Evolutionary conservation across 2,797 vertebrate species (phyloP).

Genomic region (Xenentodon cancila): DNA sequence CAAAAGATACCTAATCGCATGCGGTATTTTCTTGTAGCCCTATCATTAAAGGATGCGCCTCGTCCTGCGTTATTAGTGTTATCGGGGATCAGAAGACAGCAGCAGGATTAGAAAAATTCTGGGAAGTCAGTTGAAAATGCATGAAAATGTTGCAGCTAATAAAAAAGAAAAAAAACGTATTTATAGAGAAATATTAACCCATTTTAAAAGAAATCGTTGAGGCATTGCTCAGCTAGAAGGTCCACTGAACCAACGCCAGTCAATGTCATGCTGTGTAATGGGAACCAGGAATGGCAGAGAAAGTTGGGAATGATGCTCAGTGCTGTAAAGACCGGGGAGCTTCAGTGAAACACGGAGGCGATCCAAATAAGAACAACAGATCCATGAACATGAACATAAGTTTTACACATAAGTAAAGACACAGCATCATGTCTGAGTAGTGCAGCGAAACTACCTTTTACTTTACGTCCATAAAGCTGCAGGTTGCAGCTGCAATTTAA

Average conservation of each 20-base stretch:
- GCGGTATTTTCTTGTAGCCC: not conserved
- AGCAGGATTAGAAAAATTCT: conserved; percentile 1
- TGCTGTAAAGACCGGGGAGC: not conserved
- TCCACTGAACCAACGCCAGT: conserved; percentile 26
- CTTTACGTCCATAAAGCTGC: no score
- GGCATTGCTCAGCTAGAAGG: conserved; percentile 10
- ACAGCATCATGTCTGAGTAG: no score
- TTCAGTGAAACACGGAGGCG: not conserved
- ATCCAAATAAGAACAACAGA: no score
- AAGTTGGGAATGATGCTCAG: not conserved
- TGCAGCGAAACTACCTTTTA: no score
- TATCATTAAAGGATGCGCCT: conserved; percentile 15
- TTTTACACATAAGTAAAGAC: no score
- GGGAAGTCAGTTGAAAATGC: not conserved
- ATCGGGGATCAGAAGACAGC: not conserved
- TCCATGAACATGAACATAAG: no score
- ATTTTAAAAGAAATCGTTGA: conserved; percentile 1
- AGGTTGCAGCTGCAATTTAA: no score
- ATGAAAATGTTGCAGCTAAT: conserved; percentile 10
- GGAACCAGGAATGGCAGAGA: conserved; percentile 7
- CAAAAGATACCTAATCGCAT: conserved; percentile 3
- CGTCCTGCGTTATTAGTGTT: conserved; percentile 2
- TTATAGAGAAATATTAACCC: conserved; percentile 2
- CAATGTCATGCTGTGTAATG: conserved; percentile 12
- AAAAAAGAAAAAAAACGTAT: conserved; percentile 10